phyloP scores from a whole-genome alignment of 2,888 invertebrate genomes.

The Lomographa bimaculata region DNA sequence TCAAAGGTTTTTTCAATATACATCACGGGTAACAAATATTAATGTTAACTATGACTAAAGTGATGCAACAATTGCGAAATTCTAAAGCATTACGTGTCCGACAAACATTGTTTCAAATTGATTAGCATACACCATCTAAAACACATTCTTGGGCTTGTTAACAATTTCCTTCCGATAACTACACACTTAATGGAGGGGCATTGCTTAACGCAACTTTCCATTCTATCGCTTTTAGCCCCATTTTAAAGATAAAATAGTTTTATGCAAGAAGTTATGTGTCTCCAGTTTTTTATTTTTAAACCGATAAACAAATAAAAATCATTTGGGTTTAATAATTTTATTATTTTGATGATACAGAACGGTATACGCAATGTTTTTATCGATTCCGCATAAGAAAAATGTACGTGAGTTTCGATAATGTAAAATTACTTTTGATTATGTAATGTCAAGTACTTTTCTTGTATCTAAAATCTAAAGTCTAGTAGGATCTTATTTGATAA shows the following conservation, averaged over 20 bases:
- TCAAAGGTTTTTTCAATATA: no score
- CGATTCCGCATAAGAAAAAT: no score
- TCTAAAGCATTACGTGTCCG: constrained; percentile 50
- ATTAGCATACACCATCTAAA: constrained; percentile 67
- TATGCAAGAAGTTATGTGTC: neutral
- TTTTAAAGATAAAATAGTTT: constrained; percentile 8
- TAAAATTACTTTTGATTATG: no score
- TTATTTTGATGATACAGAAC: no score
- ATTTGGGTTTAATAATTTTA: no score
- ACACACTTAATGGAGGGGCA: constrained; percentile 30
- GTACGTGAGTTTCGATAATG: no score
- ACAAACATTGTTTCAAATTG: constrained; percentile 57
- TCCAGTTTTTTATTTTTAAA: neutral
- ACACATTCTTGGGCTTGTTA: constrained; percentile 43
- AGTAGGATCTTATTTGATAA: no score
- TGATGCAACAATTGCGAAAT: constrained; percentile 60
- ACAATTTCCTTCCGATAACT: constrained; percentile 50
- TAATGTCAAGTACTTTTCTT: no score
- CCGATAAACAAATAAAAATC: no score
- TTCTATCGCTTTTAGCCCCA: constrained; percentile 45
- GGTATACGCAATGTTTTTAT: no score
- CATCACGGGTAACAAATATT: no score
- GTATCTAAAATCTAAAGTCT: no score
- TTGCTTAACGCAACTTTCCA: constrained; percentile 48
- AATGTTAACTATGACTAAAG: constrained; percentile 30